Percentiles rank a stretch among this genome's conserved stretches.
These are phyloP conservation scores for Sarcoramphus papa DNA, from an alignment of 2,797 vertebrate genomes.

Conservation along the genomic window DNA sequence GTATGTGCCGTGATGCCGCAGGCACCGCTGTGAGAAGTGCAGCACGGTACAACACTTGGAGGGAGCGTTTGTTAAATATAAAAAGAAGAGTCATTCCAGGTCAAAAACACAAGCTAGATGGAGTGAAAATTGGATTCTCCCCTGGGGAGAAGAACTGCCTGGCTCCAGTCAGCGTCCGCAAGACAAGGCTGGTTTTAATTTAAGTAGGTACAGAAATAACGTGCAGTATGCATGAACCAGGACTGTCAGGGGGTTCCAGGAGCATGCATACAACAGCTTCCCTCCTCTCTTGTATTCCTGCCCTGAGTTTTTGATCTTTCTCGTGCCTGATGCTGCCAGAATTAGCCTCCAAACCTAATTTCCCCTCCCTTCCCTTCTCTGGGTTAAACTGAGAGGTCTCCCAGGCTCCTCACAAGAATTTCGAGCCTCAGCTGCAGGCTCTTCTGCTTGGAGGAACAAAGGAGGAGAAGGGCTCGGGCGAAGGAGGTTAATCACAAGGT, in stretches of 20 bases:
- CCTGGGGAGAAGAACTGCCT: slow-evolving; percentile 44
- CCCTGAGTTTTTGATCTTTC: slow-evolving; percentile 4
- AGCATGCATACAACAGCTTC: slow-evolving; percentile 52
- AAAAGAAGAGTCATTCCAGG: slow-evolving; percentile 53
- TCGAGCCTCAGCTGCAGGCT: neutral
- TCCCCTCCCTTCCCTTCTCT: neutral
- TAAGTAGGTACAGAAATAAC: slow-evolving; percentile 57
- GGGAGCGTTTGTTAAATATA: neutral
- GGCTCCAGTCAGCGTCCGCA: slow-evolving; percentile 29
- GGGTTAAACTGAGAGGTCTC: neutral
- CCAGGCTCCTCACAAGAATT: neutral
- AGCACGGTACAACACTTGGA: neutral
- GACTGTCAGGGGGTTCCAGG: slow-evolving; percentile 18
- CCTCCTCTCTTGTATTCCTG: slow-evolving; percentile 37
- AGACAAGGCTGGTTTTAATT: slow-evolving; percentile 54
- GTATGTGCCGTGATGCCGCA: rapidly evolving
- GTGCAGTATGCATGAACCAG: slow-evolving; percentile 24
- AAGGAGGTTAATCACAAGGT: neutral
- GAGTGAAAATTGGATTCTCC: slow-evolving; percentile 54
- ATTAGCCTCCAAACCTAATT: slow-evolving; percentile 20
- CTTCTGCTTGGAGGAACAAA: neutral
- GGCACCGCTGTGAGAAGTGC: neutral
- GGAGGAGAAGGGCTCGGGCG: neutral
- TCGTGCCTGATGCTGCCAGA: slow-evolving; percentile 7
- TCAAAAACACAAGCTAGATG: slow-evolving; percentile 37